A percentile compares a stretch with the other conserved stretches of the same genome.
phyloP scores from a whole-genome alignment of 2,797 vertebrate species.

The Lepidocolaptes lacrymiger region DNA sequence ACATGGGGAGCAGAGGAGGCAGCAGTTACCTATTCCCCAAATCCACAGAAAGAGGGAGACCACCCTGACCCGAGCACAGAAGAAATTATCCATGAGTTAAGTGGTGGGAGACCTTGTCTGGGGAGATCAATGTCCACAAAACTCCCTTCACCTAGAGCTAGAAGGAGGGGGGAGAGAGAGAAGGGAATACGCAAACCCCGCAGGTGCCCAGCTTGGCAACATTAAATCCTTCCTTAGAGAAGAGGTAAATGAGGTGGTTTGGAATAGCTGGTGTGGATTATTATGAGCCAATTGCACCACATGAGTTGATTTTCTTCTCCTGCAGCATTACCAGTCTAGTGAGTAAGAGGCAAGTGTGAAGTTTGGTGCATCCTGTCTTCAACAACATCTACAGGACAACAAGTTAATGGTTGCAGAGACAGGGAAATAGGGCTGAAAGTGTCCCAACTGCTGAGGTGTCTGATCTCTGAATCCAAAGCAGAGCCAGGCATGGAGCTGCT shows the following conservation, averaged over 20 bases:
- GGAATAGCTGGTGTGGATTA: not conserved
- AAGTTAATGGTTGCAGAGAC: not conserved
- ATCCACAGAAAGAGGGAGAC: rapidly evolving
- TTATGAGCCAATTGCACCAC: not conserved
- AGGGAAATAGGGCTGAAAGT: not conserved
- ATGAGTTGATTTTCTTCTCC: not conserved
- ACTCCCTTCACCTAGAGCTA: not conserved
- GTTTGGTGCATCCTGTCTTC: not conserved
- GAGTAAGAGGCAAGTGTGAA: not conserved
- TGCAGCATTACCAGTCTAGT: rapidly evolving
- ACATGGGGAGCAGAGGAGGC: rapidly evolving
- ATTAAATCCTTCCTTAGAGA: not conserved
- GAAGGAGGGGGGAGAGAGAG: not conserved
- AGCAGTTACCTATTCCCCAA: rapidly evolving
- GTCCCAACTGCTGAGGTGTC: not conserved
- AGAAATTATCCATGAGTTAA: rapidly evolving
- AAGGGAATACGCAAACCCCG: not conserved
- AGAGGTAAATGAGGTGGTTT: not conserved
- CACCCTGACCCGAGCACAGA: too few relatives aligned
- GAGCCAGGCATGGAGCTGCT: not conserved
- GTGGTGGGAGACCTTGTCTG: not conserved
- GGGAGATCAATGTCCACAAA: not conserved
- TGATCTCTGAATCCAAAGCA: not conserved
- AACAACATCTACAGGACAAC: not conserved
- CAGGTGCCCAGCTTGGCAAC: not conserved